Base-by-base conservation (phyloP, 2,797 vertebrate genomes). In the Gallinago stenura region DNA sequence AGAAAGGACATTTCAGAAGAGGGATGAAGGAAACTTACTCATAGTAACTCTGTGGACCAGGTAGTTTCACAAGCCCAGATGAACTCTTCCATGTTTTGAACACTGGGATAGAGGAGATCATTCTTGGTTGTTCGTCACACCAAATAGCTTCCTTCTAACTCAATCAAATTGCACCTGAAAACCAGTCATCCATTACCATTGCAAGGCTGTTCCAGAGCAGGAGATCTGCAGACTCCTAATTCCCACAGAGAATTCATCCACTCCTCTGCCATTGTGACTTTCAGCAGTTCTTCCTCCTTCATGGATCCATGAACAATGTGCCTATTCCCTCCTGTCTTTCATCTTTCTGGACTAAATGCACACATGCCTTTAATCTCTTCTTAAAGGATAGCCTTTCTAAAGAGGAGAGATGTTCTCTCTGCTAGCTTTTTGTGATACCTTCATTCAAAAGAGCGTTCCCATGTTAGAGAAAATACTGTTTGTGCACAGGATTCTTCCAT, bases 381-480 rank as follows among this genome's bases (percentile, higher is more conserved):
- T 75, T 25, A 24, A 20, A 57, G 14, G 51, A 43, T 8, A 26
- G 7, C 6, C 10, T 91, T 89, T 80, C 31, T 62, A 65, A 33
- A 46, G 10, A 68, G 60, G 22, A 54, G 28, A 26, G 28, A 26
- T 18, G 2, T 54, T 65, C 30, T 57, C 12, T 26, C 28, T 0
- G 1, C 21, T 10, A 91, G 39, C 18, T 62, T 86, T 71, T 58
- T 39, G 3, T 15, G 28, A 68, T 21, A 26, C 8, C 16, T 60
- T 72, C 10, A 64, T 84, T 78, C 33, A 43, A 6, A 43, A 37
- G 9, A 21, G 7, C 26, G 82, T 83, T 64, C 10, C 16, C 57
- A 10, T 37, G 5, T 4, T 41, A 77, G 26, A 51, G 6, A 14
- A 2, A 1, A 0, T n/a, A 25, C 19, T 46, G 12, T 53, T 50